Evolutionary conservation across 2,113 vertebrate genomes (phyloP).

Genomic region (Tiliqua scincoides): DNA sequence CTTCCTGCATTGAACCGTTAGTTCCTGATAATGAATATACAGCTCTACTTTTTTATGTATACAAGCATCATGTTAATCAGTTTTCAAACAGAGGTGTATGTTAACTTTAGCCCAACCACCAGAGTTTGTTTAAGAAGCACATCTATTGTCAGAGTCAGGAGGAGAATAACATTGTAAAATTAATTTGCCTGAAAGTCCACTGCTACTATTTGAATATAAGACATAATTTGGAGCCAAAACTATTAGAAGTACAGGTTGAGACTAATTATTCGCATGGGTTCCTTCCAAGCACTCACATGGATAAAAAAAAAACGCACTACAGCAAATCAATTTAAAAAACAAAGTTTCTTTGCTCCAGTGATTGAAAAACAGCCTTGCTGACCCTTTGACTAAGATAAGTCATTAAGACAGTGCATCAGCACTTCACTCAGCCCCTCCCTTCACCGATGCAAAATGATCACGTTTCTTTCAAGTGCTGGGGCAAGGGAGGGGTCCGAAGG

Average conservation of each 20-base stretch:
- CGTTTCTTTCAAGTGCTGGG: too few relatives aligned
- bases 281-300: too few relatives aligned
- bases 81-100: neutral
- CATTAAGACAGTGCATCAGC: too few relatives aligned
- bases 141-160: neutral
- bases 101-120: neutral
- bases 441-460: too few relatives aligned
- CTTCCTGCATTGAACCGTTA: neutral
- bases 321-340: too few relatives aligned
- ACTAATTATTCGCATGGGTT: too few relatives aligned
- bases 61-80: neutral
- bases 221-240: neutral
- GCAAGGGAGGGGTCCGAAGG: too few relatives aligned
- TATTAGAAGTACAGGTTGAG: neutral
- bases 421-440: too few relatives aligned
- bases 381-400: too few relatives aligned
- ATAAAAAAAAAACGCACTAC: too few relatives aligned
- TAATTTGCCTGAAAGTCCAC: neutral
- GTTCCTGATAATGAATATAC: neutral
- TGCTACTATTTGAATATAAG: neutral
- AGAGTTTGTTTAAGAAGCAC: neutral
- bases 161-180: neutral
- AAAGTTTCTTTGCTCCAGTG: too few relatives aligned
- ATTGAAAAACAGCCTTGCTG: too few relatives aligned
- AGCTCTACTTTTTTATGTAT: neutral